Percentiles rank a stretch among this genome's conserved stretches.
These are phyloP conservation scores for Eilema griseolum DNA, from an alignment of 2,888 invertebrate species.

Conservation along the genomic window DNA sequence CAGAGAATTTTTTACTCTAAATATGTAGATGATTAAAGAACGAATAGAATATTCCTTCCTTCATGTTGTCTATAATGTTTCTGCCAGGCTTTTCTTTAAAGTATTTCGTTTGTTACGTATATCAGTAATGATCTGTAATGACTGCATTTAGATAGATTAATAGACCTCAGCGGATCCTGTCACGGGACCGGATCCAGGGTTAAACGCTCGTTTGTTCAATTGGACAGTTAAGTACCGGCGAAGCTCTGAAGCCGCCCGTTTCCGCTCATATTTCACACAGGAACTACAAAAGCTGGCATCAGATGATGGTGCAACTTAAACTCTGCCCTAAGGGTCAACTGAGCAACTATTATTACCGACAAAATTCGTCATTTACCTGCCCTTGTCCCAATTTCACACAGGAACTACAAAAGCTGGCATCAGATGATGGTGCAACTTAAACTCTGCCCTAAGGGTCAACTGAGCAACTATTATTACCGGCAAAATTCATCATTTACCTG, in stretches of 20 bases:
- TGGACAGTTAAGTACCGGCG: constrained; percentile 73
- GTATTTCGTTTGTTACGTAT: constrained; percentile 30
- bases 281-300: constrained; percentile 35
- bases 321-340: neutral
- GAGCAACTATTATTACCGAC: neutral
- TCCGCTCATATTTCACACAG: constrained; percentile 77
- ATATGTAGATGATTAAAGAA: neutral
- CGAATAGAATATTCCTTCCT: no score
- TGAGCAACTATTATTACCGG: neutral
- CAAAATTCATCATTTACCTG: neutral
- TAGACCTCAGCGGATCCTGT: constrained; percentile 63
- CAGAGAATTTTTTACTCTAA: neutral
- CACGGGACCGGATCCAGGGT: constrained; percentile 80
- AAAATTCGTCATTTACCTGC: neutral
- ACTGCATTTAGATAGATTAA: constrained; percentile 54
- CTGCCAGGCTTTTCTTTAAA: neutral
- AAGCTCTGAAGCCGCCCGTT: constrained; percentile 72
- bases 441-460: neutral
- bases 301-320: constrained; percentile 33
- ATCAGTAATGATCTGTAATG: constrained; percentile 44
- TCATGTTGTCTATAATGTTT: constrained; percentile 9
- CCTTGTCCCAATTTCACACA: constrained; percentile 73
- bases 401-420: constrained; percentile 42
- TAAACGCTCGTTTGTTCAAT: constrained; percentile 83
- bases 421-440: constrained; percentile 33